A percentile compares a stretch with the other conserved stretches of the same genome.
Evolutionary conservation across 2,113 vertebrate species (phyloP).

Genomic region (Albula goreensis): DNA sequence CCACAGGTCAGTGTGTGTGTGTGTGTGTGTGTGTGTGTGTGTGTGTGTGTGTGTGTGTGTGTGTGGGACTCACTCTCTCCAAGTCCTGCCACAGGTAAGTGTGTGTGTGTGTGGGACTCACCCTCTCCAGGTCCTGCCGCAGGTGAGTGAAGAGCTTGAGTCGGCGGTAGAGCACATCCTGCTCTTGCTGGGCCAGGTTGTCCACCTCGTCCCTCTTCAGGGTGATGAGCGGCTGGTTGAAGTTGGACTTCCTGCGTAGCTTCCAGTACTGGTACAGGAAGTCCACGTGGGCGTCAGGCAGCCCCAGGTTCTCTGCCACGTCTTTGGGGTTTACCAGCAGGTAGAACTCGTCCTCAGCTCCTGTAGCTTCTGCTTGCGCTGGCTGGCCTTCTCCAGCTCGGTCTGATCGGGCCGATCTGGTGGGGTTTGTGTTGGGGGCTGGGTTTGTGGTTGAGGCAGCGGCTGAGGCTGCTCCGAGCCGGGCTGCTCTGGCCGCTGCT

Average conservation of each 20-base stretch:
- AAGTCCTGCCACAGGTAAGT: neutral
- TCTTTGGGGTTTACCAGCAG: conserved; percentile 86
- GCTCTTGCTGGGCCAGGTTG: conserved; percentile 94
- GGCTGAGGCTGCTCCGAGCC: conserved; percentile 32
- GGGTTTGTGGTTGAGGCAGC: neutral
- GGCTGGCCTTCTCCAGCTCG: conserved; percentile 86
- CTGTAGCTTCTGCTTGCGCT: conserved; percentile 92
- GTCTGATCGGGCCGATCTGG: conserved; percentile 71
- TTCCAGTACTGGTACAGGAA: conserved; percentile 98
- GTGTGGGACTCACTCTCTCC: neutral
- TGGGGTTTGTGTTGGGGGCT: conserved; percentile 56
- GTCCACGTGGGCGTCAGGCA: conserved; percentile 81
- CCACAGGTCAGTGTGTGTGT: neutral
- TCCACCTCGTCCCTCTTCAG: conserved; percentile 93
- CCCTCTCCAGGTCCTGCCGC: conserved; percentile 94
- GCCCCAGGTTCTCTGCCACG: conserved; percentile 81
- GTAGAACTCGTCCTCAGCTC: conserved; percentile 93
- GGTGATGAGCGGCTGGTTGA: conserved; percentile 86
- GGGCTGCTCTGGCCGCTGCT: conserved; percentile 58
- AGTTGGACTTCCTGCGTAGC: conserved; percentile 89
- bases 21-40: neutral
- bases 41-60: neutral
- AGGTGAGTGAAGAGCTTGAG: conserved; percentile 96
- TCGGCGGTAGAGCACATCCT: conserved; percentile 91
- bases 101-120: conserved; percentile 64